phyloP scores from a whole-genome alignment of 2,797 vertebrate genomes.

The Mus minutoides region DNA sequence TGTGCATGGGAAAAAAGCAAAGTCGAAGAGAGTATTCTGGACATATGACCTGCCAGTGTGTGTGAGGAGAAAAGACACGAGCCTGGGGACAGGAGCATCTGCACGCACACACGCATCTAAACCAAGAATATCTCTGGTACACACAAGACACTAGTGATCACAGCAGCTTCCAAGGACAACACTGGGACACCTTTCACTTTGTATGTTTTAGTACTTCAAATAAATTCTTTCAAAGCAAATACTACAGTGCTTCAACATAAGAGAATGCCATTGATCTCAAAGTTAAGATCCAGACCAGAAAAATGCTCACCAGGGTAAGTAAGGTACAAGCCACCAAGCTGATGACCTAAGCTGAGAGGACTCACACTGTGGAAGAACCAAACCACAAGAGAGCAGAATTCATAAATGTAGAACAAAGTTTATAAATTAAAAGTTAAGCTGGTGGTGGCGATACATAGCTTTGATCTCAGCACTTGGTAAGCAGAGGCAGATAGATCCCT shows the following conservation, averaged over 20 bases:
- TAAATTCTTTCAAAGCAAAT: constrained; percentile 42
- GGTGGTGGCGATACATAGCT: neutral
- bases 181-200: neutral
- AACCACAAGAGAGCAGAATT: neutral
- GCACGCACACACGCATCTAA: neutral
- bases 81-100: neutral
- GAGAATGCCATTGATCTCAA: neutral
- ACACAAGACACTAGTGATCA: neutral
- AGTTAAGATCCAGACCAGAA: neutral
- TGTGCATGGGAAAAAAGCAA: neutral
- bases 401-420: neutral
- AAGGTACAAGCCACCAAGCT: neutral
- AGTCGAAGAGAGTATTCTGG: neutral
- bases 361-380: neutral
- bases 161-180: neutral
- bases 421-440: neutral
- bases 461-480: neutral
- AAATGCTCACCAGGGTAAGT: neutral
- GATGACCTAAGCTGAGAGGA: neutral
- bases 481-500: neutral
- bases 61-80: neutral
- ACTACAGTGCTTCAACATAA: neutral
- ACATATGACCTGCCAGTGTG: neutral
- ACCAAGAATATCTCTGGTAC: neutral
- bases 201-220: constrained; percentile 13